Base-by-base conservation (phyloP, 1,140 invertebrate species). In the Choristoneura fumiferana region DNA sequence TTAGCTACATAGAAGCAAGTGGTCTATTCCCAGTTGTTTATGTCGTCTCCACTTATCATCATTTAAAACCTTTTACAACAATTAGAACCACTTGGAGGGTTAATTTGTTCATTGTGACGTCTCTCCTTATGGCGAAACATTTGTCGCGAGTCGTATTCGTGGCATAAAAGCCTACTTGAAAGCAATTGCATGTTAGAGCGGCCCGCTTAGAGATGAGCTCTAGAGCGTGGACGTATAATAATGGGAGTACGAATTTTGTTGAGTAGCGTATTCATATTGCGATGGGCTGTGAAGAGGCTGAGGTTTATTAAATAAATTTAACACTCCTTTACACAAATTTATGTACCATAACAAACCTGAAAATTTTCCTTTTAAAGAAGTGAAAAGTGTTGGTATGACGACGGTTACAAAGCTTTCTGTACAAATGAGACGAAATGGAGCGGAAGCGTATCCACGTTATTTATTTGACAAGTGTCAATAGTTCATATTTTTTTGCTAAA, bases 1-100 rank as follows among this genome's bases (percentile, higher is more conserved):
- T n/a, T n/a, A n/a, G n/a, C n/a, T n/a, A n/a, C n/a, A n/a, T n/a
- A n/a, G n/a, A 29, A 29, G 6, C 22, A 29, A 29, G 22, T 29
- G 22, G 22, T 6, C 6, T 29, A 2, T 29, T 3, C 22, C 22
- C 22, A 6, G 22, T 29, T 29, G 22, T 29, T 29, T 29, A 29
- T 29, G 22, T 6, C 22, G 6, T 29, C 22, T 9, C 3, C 10
- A 18, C 22, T 49, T 18, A 29, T 49, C 43, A 49, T 49, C 43
- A 49, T 49, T 49, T 49, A 49, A 49, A 49, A 49, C 43, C 43
- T 49, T 49, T 49, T 49, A 49, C 29, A 49, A 33, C 43, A 49
- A 49, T 49, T 49, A 49, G 43, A 49, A 29, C 18, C 43, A 33
- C 43, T 49, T 13, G 43, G 18, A 18, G 40, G 43, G 43, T 49